Percentiles rank a stretch among this genome's conserved stretches.
Conservation (phyloP, 92 coral and sea anemone species). For the Siderastrea radians region DNA sequence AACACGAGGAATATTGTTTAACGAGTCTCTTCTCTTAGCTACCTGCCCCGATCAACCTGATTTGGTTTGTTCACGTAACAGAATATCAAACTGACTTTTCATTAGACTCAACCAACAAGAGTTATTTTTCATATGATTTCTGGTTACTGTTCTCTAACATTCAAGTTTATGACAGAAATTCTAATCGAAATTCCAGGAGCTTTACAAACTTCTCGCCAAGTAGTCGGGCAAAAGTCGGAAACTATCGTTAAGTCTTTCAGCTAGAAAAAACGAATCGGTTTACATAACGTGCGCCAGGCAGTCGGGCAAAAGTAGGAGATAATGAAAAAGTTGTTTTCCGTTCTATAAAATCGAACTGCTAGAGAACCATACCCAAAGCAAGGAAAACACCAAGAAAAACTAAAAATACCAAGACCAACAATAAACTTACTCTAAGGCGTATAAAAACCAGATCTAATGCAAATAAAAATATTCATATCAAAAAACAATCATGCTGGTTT, state of each 20-base stretch:
- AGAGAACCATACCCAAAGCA: conserved; percentile 3
- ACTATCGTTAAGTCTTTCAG: background rate
- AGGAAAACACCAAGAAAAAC: background rate
- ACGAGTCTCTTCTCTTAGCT: background rate
- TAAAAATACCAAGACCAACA: background rate
- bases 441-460: background rate
- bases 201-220: background rate
- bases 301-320: background rate
- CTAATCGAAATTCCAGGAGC: background rate
- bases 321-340: too few relatives aligned
- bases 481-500: background rate
- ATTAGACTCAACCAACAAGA: background rate
- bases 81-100: background rate
- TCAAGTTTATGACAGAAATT: background rate
- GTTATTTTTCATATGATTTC: background rate
- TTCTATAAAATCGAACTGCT: background rate
- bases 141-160: conserved; percentile 8
- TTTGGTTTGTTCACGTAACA: background rate
- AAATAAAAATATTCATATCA: conserved; percentile 17
- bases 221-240: background rate
- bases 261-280: background rate
- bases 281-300: background rate
- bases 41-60: background rate
- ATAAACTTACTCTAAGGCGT: background rate
- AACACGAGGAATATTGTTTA: background rate